phyloP scores from a whole-genome alignment of 2,113 vertebrate genomes.

The Numenius arquata region DNA sequence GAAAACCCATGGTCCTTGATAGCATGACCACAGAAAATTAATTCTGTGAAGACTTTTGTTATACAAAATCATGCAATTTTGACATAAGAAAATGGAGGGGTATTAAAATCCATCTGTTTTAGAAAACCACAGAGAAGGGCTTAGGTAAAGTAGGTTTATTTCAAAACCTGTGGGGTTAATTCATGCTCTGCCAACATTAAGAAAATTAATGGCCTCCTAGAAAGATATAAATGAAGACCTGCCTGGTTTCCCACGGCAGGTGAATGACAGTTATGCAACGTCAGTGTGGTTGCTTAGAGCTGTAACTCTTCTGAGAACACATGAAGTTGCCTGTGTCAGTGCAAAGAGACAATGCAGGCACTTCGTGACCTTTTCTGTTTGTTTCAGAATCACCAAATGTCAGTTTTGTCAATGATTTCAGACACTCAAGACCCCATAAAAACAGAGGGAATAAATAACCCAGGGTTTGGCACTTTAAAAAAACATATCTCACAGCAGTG shows the following conservation, averaged over 20 bases:
- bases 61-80: background rate
- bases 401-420: background rate
- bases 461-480: background rate
- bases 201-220: background rate
- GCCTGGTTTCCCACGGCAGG: background rate
- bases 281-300: background rate
- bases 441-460: background rate
- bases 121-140: background rate
- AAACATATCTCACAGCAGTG: background rate
- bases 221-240: background rate
- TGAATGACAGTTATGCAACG: background rate
- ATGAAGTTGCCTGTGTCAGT: background rate
- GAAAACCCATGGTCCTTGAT: background rate
- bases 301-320: background rate
- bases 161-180: background rate
- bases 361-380: background rate
- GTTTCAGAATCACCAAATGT: conserved; percentile 2
- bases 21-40: background rate
- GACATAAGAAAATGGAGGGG: background rate
- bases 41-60: background rate
- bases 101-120: background rate
- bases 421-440: background rate
- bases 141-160: background rate
- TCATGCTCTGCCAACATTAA: background rate
- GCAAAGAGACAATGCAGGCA: background rate